Evolutionary conservation across 2,113 vertebrate species (phyloP), one percentile per base, ranked within the genome.

Genomic region (Heptranchias perlo): DNA sequence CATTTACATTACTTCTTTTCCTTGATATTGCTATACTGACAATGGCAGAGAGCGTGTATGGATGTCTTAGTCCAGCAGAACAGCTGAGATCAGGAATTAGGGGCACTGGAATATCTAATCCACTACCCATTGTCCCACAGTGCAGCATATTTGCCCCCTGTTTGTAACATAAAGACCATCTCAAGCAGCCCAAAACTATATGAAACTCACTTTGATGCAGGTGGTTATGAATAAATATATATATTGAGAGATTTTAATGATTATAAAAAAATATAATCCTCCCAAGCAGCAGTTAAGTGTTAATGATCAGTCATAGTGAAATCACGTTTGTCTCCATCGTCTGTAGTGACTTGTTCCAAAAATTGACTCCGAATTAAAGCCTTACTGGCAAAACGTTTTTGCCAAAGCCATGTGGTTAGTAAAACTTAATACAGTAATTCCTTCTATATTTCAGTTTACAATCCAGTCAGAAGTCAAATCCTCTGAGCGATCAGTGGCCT

Each of bases 241-340:
- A 97, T 97, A 97, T 97, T 97, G 97, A 96, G 97, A 96, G 97
- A 98, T 96, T 97, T 97, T 73, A 95, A 96, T 97, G 97, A 97
- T 96, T 97, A 31, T 23, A 96, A 97, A 97, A 96, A 97, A 96
- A 96, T 96, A 97, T 97, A 97, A 97, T 97, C 97, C 94, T 97
- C 96, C 97, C 97, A 97, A 97, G 97, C 96, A 97, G 97, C 96
- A 97, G 97, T 97, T 96, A 97, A 97, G 97, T 96, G 97, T 97
- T 97, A 97, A 97, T 94, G 96, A 97, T 96, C 96, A 97, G 4
- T 97, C 96, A 96, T 97, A 96, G 96, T 96, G 96, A 97, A 96
- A 97, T 92, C 58, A 62, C 4, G 18, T n/a, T 93, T 92, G 13
- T 64, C 35, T 58, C 35, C 14, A 92, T 5, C 35, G 14, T 58